phyloP scores from a whole-genome alignment of 2,113 vertebrate genomes.

The Pluvianellus socialis region DNA sequence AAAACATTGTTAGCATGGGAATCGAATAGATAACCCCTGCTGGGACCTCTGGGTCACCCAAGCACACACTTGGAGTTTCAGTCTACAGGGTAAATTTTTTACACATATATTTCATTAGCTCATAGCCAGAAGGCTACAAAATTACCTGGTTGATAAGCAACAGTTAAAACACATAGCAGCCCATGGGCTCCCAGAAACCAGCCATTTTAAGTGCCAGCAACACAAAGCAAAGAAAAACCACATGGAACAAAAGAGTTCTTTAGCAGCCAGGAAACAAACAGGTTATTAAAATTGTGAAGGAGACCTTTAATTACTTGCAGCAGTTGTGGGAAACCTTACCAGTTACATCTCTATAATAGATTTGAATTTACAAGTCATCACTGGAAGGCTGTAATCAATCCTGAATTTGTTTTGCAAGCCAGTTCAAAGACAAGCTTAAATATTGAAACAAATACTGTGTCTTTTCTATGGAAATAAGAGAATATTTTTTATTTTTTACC shows the following conservation, averaged over 20 bases:
- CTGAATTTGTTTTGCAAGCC: neutral
- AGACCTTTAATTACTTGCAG: neutral
- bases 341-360: neutral
- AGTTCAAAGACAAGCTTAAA: neutral
- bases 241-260: neutral
- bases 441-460: neutral
- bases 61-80: neutral
- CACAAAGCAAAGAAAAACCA: neutral
- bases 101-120: neutral
- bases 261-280: neutral
- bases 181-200: neutral
- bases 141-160: neutral
- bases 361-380: neutral
- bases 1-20: neutral
- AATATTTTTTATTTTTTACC: neutral
- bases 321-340: neutral
- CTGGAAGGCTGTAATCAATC: neutral
- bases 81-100: neutral
- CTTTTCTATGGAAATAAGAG: neutral
- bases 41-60: neutral
- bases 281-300: neutral
- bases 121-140: neutral
- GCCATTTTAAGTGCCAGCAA: neutral
- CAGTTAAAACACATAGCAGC: neutral
- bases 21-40: neutral